These are phyloP conservation scores for Laothoe populi DNA, from an alignment of 2,888 invertebrate genomes.

Conservation along the genomic window DNA sequence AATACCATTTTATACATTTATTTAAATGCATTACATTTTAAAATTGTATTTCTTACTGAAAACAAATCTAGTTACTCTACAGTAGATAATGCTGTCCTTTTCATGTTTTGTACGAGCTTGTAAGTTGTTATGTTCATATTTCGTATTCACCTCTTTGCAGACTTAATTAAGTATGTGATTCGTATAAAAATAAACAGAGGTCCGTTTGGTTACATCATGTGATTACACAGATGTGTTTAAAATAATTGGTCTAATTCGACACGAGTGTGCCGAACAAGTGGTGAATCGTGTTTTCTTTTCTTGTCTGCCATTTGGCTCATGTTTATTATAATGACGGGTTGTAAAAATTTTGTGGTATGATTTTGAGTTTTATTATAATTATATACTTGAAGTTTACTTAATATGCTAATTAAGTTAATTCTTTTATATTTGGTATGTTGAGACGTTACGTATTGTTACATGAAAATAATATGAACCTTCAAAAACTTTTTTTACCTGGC, in stretches of 20 bases:
- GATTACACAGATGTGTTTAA: conserved; percentile 8
- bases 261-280: conserved; percentile 3
- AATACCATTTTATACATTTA: too few species aligned
- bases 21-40: too few species aligned
- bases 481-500: too few species aligned
- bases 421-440: too few species aligned
- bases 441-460: too few species aligned
- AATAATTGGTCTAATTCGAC: conserved; percentile 20
- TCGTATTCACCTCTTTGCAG: conserved; percentile 1
- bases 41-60: too few species aligned
- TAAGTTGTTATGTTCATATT: background rate
- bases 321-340: background rate
- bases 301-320: background rate
- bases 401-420: background rate
- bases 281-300: background rate
- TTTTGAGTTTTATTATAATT: background rate
- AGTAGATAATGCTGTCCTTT: too few species aligned
- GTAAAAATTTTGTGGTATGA: background rate
- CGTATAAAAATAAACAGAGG: conserved; percentile 7
- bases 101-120: background rate
- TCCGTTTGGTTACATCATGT: background rate
- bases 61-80: too few species aligned
- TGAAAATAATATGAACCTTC: too few species aligned
- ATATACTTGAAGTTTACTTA: too few species aligned
- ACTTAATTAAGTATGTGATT: conserved; percentile 1